Percentiles rank a stretch among this genome's conserved stretches.
phyloP scores from a whole-genome alignment of 2,888 invertebrate genomes.

The Candidula unifasciata region DNA sequence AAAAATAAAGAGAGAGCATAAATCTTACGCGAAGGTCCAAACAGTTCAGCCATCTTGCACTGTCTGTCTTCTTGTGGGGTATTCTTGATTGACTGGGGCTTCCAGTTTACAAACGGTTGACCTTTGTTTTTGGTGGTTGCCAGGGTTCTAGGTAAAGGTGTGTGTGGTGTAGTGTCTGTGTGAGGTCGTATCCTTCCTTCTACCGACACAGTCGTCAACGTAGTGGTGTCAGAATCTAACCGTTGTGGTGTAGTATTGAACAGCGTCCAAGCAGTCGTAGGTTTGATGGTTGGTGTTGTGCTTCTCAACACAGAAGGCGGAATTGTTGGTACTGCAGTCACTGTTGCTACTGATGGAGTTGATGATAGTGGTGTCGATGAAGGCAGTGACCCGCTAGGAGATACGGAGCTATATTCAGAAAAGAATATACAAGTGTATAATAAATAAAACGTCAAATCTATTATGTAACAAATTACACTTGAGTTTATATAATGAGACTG shows the following conservation, averaged over 20 bases:
- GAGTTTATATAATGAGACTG: too few species aligned
- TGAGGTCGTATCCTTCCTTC: background rate
- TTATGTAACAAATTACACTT: too few species aligned
- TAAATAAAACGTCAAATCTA: background rate
- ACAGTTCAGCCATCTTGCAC: slow-evolving; percentile 48
- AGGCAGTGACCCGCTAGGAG: background rate
- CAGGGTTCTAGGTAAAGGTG: background rate
- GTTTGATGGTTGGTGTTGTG: too few species aligned
- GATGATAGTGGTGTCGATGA: background rate
- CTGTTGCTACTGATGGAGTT: background rate
- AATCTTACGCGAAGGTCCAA: slow-evolving; percentile 45
- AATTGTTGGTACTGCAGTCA: background rate
- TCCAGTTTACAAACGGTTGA: background rate
- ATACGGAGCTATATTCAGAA: background rate
- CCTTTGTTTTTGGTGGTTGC: background rate
- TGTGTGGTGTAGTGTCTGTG: background rate
- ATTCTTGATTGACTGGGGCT: background rate
- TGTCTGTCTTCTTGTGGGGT: slow-evolving; percentile 37
- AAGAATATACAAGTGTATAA: background rate
- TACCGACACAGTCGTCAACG: background rate
- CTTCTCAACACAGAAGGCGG: background rate
- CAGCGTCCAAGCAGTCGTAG: too few species aligned
- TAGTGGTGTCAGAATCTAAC: background rate
- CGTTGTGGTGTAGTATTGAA: background rate
- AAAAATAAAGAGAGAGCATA: background rate